Evolutionary conservation across 2,113 vertebrate genomes (phyloP), one percentile per base, ranked within the genome.

Genomic region (Brienomyrus longianalis): DNA sequence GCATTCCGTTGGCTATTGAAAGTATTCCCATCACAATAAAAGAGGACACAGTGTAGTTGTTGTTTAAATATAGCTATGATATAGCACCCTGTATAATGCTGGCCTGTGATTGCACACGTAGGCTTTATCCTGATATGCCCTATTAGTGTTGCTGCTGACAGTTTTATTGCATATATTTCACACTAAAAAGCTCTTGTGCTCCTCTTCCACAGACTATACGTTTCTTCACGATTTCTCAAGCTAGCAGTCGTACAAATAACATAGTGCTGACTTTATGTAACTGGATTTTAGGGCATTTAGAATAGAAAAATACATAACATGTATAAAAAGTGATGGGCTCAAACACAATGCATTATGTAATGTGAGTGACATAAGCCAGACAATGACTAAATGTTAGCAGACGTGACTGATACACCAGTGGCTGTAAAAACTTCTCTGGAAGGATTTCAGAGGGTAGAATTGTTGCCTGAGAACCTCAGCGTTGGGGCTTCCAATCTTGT

Each of bases 111-210:
- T 88, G 54, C 54, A 54, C 19, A 43, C 59, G 3, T 45, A 2
- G 87, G 19, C 13, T 62, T 66, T 51, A 47, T 27, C 87, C 54
- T 59, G 17, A 51, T 23, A 54, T 27, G 48, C n/a, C 85, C 50
- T 31, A 31, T 86, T 31, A 85, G n/a, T 52, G 48, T 35, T 21
- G 7, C 48, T 17, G 15, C 47, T 86, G 85, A 86, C 85, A 86
- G n/a, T 52, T 86, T 86, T 54, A 87, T 27, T n/a, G 85, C n/a
- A 27, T 27, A 87, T 54, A 87, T 52, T 56, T 87, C 85, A 87
- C 31, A 11, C 51, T 35, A 87, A 87, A 87, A 54, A 27, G 50
- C 50, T 27, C 50, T 43, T 87, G 21, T 54, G 5, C 51, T 31
- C 5, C 50, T 31, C 50, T 27, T 35, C 50, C 11, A 87, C 51